A percentile compares a stretch with the other conserved stretches of the same genome.
These are phyloP conservation scores for Aspiorhynchus laticeps DNA, from an alignment of 2,113 vertebrate genomes.

Conservation along the genomic window DNA sequence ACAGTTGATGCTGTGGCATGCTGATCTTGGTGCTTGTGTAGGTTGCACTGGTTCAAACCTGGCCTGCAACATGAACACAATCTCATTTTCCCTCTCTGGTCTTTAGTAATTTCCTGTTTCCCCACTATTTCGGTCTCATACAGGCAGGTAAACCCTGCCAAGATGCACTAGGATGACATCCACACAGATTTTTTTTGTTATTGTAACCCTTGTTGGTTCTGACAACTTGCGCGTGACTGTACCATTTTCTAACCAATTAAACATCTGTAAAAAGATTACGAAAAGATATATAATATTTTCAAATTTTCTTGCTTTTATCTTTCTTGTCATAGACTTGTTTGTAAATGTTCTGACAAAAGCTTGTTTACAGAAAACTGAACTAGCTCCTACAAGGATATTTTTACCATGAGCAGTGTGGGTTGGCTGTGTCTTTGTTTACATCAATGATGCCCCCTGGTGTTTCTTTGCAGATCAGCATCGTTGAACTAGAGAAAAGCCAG, in stretches of 20 bases:
- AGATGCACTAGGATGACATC: background rate
- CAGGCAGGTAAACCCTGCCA: background rate
- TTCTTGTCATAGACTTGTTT: background rate
- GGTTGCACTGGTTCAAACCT: background rate
- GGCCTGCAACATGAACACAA: background rate
- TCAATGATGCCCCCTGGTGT: conserved; percentile 66
- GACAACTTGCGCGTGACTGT: too few relatives aligned
- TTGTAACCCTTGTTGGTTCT: background rate
- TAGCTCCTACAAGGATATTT: background rate
- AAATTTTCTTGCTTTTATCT: too few relatives aligned
- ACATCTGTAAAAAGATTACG: too few relatives aligned
- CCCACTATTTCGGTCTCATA: background rate
- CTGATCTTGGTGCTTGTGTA: background rate
- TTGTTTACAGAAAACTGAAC: background rate
- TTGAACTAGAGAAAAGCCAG: conserved; percentile 97
- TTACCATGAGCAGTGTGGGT: background rate
- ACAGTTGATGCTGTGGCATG: background rate
- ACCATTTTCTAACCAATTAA: too few relatives aligned
- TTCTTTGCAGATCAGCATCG: conserved; percentile 89
- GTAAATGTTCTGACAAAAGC: background rate
- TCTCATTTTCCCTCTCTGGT: background rate
- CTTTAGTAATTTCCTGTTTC: background rate
- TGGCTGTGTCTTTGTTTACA: conserved; percentile 1
- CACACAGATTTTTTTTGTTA: too few relatives aligned
- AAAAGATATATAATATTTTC: too few relatives aligned